phyloP scores from a whole-genome alignment of 2,113 vertebrate species.

The Hyla sarda region DNA sequence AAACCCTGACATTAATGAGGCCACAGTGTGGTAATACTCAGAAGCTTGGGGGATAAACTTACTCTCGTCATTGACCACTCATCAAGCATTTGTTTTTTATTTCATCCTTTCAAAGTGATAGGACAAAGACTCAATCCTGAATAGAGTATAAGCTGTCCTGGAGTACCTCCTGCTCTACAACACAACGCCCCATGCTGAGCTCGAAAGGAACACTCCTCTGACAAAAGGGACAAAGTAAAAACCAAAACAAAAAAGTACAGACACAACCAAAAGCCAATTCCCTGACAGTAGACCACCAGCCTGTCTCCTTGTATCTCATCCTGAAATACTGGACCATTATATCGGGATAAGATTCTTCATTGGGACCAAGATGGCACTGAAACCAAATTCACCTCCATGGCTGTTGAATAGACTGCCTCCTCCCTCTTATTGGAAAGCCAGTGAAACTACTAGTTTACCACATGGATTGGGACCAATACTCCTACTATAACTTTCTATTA shows the following conservation, averaged over 20 bases:
- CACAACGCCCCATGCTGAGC: constrained; percentile 15
- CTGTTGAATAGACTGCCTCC: constrained; percentile 44
- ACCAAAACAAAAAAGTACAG: constrained; percentile 45
- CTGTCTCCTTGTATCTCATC: constrained; percentile 35
- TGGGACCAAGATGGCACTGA: constrained; percentile 53
- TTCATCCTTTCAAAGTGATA: constrained; percentile 28
- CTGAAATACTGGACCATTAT: constrained; percentile 18
- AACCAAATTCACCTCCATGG: constrained; percentile 54
- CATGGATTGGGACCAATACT: constrained; percentile 31
- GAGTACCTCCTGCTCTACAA: constrained; percentile 17
- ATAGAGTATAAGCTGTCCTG: constrained; percentile 18
- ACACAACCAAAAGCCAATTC: constrained; percentile 52
- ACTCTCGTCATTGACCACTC: constrained; percentile 16
- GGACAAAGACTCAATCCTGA: constrained; percentile 24
- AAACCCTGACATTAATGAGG: constrained; percentile 93
- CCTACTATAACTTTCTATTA: constrained; percentile 15
- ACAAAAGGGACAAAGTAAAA: constrained; percentile 14
- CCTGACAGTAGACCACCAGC: constrained; percentile 37
- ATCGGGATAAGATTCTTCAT: constrained; percentile 22
- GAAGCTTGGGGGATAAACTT: background rate
- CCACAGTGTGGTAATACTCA: constrained; percentile 87
- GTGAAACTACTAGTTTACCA: constrained; percentile 18
- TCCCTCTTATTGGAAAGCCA: background rate
- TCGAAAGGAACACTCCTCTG: constrained; percentile 23
- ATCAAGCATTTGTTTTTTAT: constrained; percentile 25